A percentile compares a stretch with the other conserved stretches of the same genome.
Evolutionary conservation across 1,140 invertebrate genomes (phyloP).

Genomic region (Rhyacophila brunnea): DNA sequence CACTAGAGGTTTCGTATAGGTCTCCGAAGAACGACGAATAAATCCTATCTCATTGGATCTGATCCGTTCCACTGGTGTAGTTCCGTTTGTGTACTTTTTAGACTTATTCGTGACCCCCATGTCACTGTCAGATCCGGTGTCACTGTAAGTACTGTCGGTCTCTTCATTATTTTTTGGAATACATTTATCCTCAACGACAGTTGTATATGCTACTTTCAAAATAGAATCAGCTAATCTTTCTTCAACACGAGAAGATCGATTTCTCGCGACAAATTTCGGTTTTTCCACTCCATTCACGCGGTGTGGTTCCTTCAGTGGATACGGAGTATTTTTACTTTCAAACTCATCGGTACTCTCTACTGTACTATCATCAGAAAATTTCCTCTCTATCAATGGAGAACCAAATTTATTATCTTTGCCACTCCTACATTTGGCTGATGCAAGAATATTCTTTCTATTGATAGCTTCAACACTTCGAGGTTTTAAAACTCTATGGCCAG

Average conservation of each 20-base stretch:
- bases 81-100: constrained; percentile 39
- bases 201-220: constrained; percentile 29
- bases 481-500: constrained; percentile 67
- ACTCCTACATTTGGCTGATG: constrained; percentile 81
- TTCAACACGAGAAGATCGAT: constrained; percentile 3
- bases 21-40: constrained; percentile 5
- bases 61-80: neutral
- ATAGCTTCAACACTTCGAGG: constrained; percentile 76
- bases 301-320: neutral
- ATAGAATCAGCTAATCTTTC: constrained; percentile 14
- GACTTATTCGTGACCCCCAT: constrained; percentile 45
- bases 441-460: constrained; percentile 82
- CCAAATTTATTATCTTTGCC: constrained; percentile 67
- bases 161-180: constrained; percentile 51
- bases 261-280: constrained; percentile 4
- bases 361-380: constrained; percentile 54
- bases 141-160: constrained; percentile 45
- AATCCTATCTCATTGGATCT: constrained; percentile 11
- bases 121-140: constrained; percentile 53
- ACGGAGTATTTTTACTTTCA: constrained; percentile 20
- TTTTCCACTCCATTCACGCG: constrained; percentile 8
- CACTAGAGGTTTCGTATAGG: constrained; percentile 7
- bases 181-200: constrained; percentile 39
- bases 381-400: constrained; percentile 66
- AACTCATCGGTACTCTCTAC: constrained; percentile 39